phyloP scores from a whole-genome alignment of 2,888 invertebrate species.

The Calameuta idolon region DNA sequence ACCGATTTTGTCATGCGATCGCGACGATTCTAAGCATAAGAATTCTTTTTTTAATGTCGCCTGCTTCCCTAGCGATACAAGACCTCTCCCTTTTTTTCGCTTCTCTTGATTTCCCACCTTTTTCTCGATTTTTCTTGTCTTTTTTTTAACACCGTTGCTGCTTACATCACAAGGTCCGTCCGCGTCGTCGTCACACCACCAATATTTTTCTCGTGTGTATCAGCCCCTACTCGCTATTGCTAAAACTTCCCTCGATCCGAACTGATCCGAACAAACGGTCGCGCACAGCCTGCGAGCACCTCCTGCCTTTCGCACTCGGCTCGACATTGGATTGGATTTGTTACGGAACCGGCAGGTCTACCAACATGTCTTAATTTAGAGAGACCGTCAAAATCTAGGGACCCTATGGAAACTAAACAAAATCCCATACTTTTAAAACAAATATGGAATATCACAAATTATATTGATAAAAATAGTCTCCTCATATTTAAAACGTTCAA shows the following conservation, averaged over 20 bases:
- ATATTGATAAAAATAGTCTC: not conserved
- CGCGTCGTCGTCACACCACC: not conserved
- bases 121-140: not conserved
- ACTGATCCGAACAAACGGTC: constrained; percentile 45
- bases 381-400: not conserved
- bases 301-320: constrained; percentile 53
- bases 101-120: not conserved
- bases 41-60: not conserved
- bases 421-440: not conserved
- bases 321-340: constrained; percentile 50
- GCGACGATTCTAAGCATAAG: not conserved
- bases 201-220: constrained; percentile 3
- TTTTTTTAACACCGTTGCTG: not conserved
- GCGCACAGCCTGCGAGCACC: constrained; percentile 42
- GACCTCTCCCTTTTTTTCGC: not conserved
- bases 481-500: not conserved
- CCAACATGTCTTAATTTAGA: constrained; percentile 28
- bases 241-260: constrained; percentile 39
- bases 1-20: not conserved
- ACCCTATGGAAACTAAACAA: not conserved
- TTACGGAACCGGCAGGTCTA: constrained; percentile 48
- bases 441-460: not conserved
- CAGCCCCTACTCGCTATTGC: constrained; percentile 15
- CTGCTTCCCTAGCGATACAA: not conserved
- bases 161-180: not conserved